These are phyloP conservation scores for Cariama cristata DNA, from an alignment of 2,113 vertebrate species.

Conservation along the genomic window DNA sequence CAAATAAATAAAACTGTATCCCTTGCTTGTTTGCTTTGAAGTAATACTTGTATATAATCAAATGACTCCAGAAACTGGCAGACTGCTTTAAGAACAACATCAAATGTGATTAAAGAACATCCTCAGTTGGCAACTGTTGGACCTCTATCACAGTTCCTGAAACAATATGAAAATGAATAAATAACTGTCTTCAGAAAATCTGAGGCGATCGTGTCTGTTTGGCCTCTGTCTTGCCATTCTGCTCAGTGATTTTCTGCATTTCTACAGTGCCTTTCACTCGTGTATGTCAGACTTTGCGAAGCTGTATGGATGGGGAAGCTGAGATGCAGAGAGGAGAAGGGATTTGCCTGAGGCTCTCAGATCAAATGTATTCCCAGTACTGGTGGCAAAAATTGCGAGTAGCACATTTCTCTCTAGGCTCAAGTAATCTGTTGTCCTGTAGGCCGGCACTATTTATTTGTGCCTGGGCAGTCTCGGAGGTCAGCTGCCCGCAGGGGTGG, in stretches of 20 bases:
- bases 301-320: not conserved
- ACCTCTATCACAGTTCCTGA: conserved; percentile 34
- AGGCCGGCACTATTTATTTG: not conserved
- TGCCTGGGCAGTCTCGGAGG: not conserved
- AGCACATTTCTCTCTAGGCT: not conserved
- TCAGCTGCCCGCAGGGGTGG: not conserved
- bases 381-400: not conserved
- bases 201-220: not conserved
- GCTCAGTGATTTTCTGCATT: not conserved
- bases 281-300: not conserved
- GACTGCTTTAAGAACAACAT: conserved; percentile 45
- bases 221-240: not conserved
- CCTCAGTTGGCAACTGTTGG: not conserved
- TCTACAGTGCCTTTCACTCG: not conserved
- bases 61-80: conserved; percentile 56
- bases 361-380: conserved; percentile 22
- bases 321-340: conserved; percentile 23
- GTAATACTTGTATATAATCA: conserved; percentile 50
- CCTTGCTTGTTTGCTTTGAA: conserved; percentile 58
- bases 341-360: conserved; percentile 38
- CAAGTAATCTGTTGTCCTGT: not conserved
- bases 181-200: not conserved
- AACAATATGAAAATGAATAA: conserved; percentile 16
- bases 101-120: conserved; percentile 54
- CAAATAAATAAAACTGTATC: conserved; percentile 58